Base-by-base conservation (phyloP, 2,888 invertebrate genomes). In the Erebia aethiops region DNA sequence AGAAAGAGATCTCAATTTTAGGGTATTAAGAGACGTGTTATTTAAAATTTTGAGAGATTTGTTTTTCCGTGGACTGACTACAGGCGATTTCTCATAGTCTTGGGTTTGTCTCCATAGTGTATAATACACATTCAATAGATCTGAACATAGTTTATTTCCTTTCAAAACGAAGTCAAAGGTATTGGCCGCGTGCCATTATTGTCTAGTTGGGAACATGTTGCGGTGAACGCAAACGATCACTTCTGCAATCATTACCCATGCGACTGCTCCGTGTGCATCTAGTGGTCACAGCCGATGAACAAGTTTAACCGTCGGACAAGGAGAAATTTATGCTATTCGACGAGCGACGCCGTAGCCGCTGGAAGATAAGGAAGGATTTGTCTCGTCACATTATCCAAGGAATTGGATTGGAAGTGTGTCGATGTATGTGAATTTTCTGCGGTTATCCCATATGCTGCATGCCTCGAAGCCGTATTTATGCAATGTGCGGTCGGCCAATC, bases 151-250 rank as follows among this genome's bases (percentile, higher is more conserved):
- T 35, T 35, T 35, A 35, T 35, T 35, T 35, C 35, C 35, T 35
- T 35, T 18, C 43, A 61, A 46, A 43, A 62, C 21, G 49, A 64
- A 62, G 14, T 21, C 26, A 64, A 26, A 35, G 52, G n/a, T 51
- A 63, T 51, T 64, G 52, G 35, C 35, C 57, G 56, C 57, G 21
- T 14, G 57, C 60, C 26, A 91, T 91, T 91, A 91, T 89, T 90
- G 84, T 91, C 91, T 91, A 87, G 88, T 91, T 90, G 81, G 77
- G 80, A 87, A 84, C 87, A 87, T 88, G 90, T 90, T 92, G 92
- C 79, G 91, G 92, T 92, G 82, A 84, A 81, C 77, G 81, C 84
- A 79, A 85, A 84, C 87, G 86, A 89, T 90, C 86, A 85, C 80
- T 86, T 79, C 85, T 85, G 84, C 85, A 87, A 89, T 87, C 88